Conservation (phyloP, 2,888 invertebrate species). For the Hoplodrina ambigua region DNA sequence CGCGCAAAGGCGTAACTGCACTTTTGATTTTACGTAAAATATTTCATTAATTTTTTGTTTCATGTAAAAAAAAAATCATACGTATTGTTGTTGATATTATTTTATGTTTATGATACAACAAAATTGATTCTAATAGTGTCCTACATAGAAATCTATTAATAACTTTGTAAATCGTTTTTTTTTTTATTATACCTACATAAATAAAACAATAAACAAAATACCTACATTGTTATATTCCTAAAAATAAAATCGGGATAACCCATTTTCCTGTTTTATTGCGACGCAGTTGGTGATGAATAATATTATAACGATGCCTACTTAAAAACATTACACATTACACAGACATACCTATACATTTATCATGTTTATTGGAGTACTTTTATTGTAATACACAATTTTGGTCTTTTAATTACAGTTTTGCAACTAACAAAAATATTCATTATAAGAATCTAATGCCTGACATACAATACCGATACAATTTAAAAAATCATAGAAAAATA, state of each 20-base stretch:
- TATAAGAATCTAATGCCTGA: too few species aligned
- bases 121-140: not conserved
- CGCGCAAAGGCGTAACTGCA: slow-evolving; percentile 69
- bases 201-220: slow-evolving; percentile 25
- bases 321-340: not conserved
- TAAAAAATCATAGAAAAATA: not conserved
- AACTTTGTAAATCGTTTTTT: not conserved
- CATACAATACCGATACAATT: too few species aligned
- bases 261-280: slow-evolving; percentile 39
- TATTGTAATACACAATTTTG: not conserved
- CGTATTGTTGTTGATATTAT: not conserved
- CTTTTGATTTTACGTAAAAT: slow-evolving; percentile 54
- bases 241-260: slow-evolving; percentile 37
- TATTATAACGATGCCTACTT: not conserved
- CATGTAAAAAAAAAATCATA: too few species aligned
- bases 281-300: not conserved
- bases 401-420: not conserved
- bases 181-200: not conserved
- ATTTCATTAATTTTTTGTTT: not conserved
- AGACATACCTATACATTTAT: too few species aligned
- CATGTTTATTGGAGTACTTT: not conserved
- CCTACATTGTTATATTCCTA: slow-evolving; percentile 5
- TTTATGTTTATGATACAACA: not conserved
- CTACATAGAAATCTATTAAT: not conserved
- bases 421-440: not conserved